phyloP scores from a whole-genome alignment of 2,888 invertebrate species.

The Cryptocephalus primarius region DNA sequence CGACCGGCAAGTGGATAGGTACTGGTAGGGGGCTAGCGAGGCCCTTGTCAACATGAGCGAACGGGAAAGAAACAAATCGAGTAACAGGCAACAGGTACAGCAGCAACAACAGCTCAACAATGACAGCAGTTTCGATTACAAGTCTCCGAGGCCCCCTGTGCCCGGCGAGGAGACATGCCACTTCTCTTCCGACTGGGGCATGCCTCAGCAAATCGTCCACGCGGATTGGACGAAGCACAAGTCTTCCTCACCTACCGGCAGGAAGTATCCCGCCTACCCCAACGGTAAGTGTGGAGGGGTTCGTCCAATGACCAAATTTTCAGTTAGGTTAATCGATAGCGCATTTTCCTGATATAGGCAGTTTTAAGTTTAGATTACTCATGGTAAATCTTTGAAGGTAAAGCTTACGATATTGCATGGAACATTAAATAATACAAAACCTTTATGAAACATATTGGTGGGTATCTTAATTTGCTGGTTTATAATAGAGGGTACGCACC shows the following conservation, averaged over 20 bases:
- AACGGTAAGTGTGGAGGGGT: conserved; percentile 17
- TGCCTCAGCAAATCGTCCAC: conserved; percentile 9
- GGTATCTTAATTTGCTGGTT: too few relatives aligned
- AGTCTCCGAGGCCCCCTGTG: conserved; percentile 75
- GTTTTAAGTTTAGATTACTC: too few relatives aligned
- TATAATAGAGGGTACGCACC: too few relatives aligned
- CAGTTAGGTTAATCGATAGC: too few relatives aligned
- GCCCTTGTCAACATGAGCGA: conserved; percentile 27
- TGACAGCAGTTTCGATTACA: conserved; percentile 40
- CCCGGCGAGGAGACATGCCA: conserved; percentile 57
- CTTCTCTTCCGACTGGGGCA: conserved; percentile 28
- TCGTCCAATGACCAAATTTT: too few relatives aligned
- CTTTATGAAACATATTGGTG: too few relatives aligned
- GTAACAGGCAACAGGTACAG: conserved; percentile 7
- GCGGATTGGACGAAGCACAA: conserved; percentile 24
- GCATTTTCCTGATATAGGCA: too few relatives aligned
- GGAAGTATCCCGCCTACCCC: conserved; percentile 18
- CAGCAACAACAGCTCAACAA: conserved; percentile 20
- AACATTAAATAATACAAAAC: too few relatives aligned
- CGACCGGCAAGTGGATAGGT: conserved; percentile 11
- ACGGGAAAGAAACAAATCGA: conserved; percentile 15
- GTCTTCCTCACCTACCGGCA: conserved; percentile 20
- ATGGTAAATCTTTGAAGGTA: too few relatives aligned
- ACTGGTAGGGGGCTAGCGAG: conserved; percentile 17
- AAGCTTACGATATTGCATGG: too few relatives aligned